A percentile compares a stretch with the other conserved stretches of the same genome.
Conservation (phyloP, 2,797 vertebrate species). For the Benthosema pterotum region DNA sequence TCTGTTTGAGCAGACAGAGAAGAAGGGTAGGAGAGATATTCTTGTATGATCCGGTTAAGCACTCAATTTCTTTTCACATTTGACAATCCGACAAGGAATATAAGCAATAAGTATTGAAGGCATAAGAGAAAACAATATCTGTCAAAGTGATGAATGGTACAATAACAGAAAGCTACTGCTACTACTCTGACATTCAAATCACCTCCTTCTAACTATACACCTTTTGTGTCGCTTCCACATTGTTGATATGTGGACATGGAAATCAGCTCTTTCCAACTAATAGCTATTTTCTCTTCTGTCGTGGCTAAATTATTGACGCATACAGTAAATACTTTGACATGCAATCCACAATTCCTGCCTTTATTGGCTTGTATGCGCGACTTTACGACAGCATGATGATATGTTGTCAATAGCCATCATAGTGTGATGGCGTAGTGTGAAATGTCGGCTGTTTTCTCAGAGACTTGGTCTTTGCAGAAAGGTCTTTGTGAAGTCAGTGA, state of each 20-base stretch:
- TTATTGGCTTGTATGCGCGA: too few relatives aligned
- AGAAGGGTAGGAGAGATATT: background rate
- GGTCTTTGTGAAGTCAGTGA: too few relatives aligned
- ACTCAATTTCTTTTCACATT: background rate
- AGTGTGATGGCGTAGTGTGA: too few relatives aligned
- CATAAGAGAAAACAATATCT: background rate
- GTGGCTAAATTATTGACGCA: too few relatives aligned
- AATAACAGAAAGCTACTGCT: constrained; percentile 4
- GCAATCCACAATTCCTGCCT: too few relatives aligned
- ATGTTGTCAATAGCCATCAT: too few relatives aligned
- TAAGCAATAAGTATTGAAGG: background rate
- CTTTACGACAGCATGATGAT: too few relatives aligned
- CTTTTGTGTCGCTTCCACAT: background rate
- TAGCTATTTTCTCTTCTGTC: too few relatives aligned
- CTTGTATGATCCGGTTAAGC: background rate
- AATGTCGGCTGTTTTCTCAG: too few relatives aligned
- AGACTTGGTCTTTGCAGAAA: too few relatives aligned
- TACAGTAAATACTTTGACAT: too few relatives aligned
- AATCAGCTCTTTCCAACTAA: background rate
- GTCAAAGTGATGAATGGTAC: constrained; percentile 30
- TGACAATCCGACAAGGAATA: background rate
- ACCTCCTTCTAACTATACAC: constrained; percentile 6
- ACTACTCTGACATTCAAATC: constrained; percentile 33
- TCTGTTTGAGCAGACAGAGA: too few relatives aligned
- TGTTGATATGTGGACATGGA: background rate